Evolutionary conservation across 1,140 invertebrate genomes (phyloP).

Genomic region (Papilio polytes): DNA sequence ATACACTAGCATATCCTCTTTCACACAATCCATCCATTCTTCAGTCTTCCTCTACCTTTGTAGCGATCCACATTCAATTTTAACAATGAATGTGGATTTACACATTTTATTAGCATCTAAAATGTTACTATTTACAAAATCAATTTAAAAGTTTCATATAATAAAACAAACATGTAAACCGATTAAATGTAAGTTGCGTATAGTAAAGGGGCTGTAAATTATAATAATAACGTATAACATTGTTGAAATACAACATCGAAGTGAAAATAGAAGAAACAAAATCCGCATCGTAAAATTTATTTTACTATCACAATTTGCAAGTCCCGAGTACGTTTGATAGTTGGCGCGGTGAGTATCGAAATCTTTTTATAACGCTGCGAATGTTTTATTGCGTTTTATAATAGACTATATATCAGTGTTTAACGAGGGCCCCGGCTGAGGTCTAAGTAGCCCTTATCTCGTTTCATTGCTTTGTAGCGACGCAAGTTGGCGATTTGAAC

Average conservation of each 20-base stretch:
- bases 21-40: too few species aligned
- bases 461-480: constrained; percentile 73
- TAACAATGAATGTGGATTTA: background rate
- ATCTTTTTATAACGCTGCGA: constrained; percentile 81
- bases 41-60: too few species aligned
- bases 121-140: constrained; percentile 6
- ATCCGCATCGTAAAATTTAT: constrained; percentile 69
- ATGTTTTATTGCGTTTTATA: constrained; percentile 83
- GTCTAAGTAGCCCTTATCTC: constrained; percentile 79
- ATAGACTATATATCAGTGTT: constrained; percentile 78
- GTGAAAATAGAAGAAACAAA: constrained; percentile 69
- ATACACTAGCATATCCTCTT: too few species aligned
- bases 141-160: background rate
- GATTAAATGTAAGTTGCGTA: constrained; percentile 31
- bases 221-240: constrained; percentile 45
- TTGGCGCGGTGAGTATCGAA: constrained; percentile 75
- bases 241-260: constrained; percentile 44
- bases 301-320: constrained; percentile 76
- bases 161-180: constrained; percentile 24
- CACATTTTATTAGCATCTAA: background rate
- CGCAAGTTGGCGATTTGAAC: constrained; percentile 41
- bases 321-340: constrained; percentile 69
- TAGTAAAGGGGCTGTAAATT: constrained; percentile 33
- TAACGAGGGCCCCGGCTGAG: constrained; percentile 69
- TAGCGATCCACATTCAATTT: too few species aligned